Conservation (phyloP, 2,888 invertebrate genomes). For the Aelia acuminata region DNA sequence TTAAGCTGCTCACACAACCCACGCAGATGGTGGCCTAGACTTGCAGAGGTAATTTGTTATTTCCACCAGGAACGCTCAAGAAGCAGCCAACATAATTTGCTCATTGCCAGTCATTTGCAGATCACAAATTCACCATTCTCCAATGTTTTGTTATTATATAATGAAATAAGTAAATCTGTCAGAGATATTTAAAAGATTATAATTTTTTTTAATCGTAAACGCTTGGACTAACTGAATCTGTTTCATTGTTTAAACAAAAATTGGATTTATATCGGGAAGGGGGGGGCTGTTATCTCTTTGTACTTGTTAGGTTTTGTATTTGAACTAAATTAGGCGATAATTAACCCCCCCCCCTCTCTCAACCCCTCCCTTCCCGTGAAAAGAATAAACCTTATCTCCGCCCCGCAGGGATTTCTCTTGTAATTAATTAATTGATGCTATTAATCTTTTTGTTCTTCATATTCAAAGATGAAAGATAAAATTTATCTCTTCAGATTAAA, state of each 20-base stretch:
- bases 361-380: not conserved
- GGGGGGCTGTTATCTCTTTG: conserved; percentile 47
- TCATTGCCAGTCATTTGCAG: too few species aligned
- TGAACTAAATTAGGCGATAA: conserved; percentile 54
- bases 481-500: not conserved
- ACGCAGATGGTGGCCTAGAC: too few species aligned
- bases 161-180: not conserved
- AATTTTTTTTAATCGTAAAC: not conserved
- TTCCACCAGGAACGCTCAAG: too few species aligned
- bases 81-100: too few species aligned
- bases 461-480: conserved; percentile 11
- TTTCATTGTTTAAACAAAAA: conserved; percentile 22
- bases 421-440: conserved; percentile 46
- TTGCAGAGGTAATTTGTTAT: too few species aligned
- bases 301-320: conserved; percentile 50
- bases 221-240: not conserved
- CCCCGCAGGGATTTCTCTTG: conserved; percentile 13
- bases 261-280: conserved; percentile 23
- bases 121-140: too few species aligned
- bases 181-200: not conserved
- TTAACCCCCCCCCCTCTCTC: conserved; percentile 14
- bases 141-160: too few species aligned
- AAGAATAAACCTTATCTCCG: conserved; percentile 41
- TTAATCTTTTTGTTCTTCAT: conserved; percentile 41
- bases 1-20: too few species aligned